Conservation (phyloP, 2,888 invertebrate species). For the Calliphora vomitoria region DNA sequence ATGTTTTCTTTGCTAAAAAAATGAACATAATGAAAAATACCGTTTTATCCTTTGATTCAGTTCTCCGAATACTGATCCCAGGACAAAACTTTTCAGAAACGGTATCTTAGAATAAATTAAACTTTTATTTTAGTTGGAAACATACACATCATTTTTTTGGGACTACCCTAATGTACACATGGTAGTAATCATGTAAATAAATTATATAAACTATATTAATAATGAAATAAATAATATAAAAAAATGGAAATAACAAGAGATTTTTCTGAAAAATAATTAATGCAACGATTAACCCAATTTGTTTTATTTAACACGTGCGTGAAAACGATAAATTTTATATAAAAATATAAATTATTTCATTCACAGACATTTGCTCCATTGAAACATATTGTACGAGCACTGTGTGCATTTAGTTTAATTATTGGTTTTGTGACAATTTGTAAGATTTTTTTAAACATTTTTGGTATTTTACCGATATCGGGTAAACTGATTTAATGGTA, state of each 20-base stretch:
- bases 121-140: no score
- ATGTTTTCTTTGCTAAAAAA: no score
- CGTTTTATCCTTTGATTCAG: no score
- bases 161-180: neutral
- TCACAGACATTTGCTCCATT: neutral
- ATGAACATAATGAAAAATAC: no score
- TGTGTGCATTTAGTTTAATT: neutral
- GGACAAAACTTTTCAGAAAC: no score
- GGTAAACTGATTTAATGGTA: no score
- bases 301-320: conserved; percentile 65
- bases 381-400: neutral
- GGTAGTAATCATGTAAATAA: neutral
- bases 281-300: conserved; percentile 69
- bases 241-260: conserved; percentile 17
- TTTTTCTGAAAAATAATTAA: conserved; percentile 65
- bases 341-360: conserved; percentile 13
- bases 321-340: conserved; percentile 57
- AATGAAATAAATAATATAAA: conserved; percentile 35
- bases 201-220: conserved; percentile 44
- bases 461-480: no score
- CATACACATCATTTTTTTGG: no score
- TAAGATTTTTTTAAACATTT: no score
- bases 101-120: no score
- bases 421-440: neutral
- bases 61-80: no score